Evolutionary conservation across 2,113 vertebrate genomes (phyloP), one percentile per base, ranked within the genome.

Genomic region (Rafetus swinhoei): DNA sequence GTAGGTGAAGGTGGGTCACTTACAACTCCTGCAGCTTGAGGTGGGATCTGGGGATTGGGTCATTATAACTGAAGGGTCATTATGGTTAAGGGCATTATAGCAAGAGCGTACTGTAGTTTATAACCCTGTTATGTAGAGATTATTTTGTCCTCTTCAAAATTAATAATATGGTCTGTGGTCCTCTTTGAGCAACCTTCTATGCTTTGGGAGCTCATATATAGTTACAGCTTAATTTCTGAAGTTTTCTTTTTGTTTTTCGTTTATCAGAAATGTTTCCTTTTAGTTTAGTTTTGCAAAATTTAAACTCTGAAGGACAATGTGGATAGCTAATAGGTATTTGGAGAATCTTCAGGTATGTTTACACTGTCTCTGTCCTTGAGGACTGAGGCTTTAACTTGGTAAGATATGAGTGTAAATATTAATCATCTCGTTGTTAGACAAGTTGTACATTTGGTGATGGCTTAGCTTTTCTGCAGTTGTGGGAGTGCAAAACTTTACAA

Each of bases 361-460:
- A 0, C 27, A 25, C 55, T 85, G 18, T 35, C 65, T 32, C 32
- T 11, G 1, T 22, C 83, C 82, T 62, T 1, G 7, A 54, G 82
- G 87, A 79, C 82, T 0, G 0, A 45, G 35, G 50, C 25, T 54
- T 24, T 39, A 3, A 3, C 0, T 0, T 22, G 53, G 25, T 57
- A 50, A 39, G 50, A 22, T 32, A 11, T 59, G 52, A 60, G 2
- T 50, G 19, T 86, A 27, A 7, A 55, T 60, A 12, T 35, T 45
- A 4, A 0, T 13, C 65, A 2, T 21, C 79, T 81, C 45, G 1
- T n/a, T 7, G 56, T n/a, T 87, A 50, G 59, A 35, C 5, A 54
- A n/a, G 74, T 39, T 60, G 15, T 27, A 1, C 24, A 4, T 62
- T 60, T 82, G 18, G 18, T 81, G 35, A 18, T 69, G 12, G 1